Base-by-base conservation (phyloP, 2,888 invertebrate genomes). In the Tanytarsus gracilentus region DNA sequence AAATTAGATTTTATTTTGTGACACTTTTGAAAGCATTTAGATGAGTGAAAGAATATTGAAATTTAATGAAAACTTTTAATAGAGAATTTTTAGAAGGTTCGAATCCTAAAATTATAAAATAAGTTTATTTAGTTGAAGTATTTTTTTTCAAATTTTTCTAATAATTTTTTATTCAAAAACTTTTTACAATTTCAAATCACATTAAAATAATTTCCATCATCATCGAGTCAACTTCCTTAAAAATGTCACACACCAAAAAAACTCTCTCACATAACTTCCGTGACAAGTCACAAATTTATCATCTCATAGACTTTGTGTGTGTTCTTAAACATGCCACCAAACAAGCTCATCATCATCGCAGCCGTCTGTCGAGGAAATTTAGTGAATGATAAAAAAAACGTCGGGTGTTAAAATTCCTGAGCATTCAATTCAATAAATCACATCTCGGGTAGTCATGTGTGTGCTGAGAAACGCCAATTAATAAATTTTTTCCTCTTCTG, bases 341-440 rank as follows among this genome's bases (percentile, higher is more conserved):
- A 44, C 21, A 18, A 18, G 18, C 44, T 23, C 11, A 44, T 18
- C 40, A 40, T 18, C 18, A 44, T 36, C n/a, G 23, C 21, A 44
- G 18, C 23, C 44, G 18, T 44, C 44, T 44, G 21, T 23, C 23
- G 9, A 44, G 44, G 11, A 44, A 44, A 44, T 23, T 44, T 44
- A 18, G 44, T 16, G 40, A 40, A 40, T 16, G 40, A 44, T 8
- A 44, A 44, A 44, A 16, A 51, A 51, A 1, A 18, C 27, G 39
- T 29, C 16, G 29, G 25, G 51, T 51, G 51, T 51, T 51, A 51
- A 51, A 51, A 51, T 51, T 51, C 51, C 51, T 23, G 7, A 51
- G 51, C 51, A 51, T n/a, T 29, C 51, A 30, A 27, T 51, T 25
- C 51, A 27, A 51, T 51, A 51, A 51, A 51, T 51, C 51, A 51